Conservation (phyloP, 2,888 invertebrate species). For the Uloborus plumipes region DNA sequence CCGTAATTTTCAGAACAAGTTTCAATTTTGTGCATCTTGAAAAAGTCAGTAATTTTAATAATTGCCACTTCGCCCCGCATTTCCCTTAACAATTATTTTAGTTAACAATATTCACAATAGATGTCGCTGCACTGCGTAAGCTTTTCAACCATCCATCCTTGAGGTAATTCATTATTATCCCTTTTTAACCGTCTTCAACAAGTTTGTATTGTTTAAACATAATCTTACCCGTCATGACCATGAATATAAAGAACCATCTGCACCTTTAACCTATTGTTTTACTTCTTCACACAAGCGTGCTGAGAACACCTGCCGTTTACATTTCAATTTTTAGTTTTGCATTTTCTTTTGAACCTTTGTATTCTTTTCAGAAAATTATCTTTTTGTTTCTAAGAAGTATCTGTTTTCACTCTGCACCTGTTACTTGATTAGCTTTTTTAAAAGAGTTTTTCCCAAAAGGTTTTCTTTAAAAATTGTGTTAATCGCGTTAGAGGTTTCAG, state of each 20-base stretch:
- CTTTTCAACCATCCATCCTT: not conserved
- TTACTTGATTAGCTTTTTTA: not conserved
- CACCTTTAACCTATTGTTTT: slow-evolving; percentile 16
- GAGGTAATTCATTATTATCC: not conserved
- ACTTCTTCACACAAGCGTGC: slow-evolving; percentile 20
- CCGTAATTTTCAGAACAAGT: too few relatives aligned
- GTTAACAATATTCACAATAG: not conserved
- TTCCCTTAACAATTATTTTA: too few relatives aligned
- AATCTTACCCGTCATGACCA: slow-evolving; percentile 5
- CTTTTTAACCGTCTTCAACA: not conserved
- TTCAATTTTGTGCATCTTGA: too few relatives aligned
- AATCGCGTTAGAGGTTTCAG: too few relatives aligned
- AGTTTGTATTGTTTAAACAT: slow-evolving; percentile 16
- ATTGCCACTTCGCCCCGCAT: too few relatives aligned
- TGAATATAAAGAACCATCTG: slow-evolving; percentile 7
- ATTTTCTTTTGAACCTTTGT: not conserved
- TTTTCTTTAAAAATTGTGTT: too few relatives aligned
- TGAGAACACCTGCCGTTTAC: slow-evolving; percentile 23
- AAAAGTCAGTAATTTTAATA: too few relatives aligned
- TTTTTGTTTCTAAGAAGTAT: too few relatives aligned
- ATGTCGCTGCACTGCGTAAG: slow-evolving; percentile 19
- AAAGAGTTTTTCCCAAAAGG: not conserved
- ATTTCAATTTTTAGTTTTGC: not conserved
- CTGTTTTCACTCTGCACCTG: not conserved
- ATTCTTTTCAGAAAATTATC: too few relatives aligned